Base-by-base conservation (phyloP, 2,888 invertebrate genomes). In the Ornithoptera alexandrae region DNA sequence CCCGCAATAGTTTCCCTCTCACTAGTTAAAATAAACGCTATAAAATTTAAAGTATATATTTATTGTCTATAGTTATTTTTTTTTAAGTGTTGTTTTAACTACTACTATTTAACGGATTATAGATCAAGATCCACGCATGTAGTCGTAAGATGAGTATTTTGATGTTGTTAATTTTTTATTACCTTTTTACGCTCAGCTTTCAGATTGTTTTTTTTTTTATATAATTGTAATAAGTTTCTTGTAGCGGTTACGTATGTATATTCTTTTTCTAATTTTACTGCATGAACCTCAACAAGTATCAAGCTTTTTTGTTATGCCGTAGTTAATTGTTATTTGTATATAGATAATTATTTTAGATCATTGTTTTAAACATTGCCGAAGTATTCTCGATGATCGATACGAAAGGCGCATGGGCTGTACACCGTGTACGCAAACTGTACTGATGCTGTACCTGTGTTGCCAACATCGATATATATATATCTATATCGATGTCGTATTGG, bases 291-390 rank as follows among this genome's bases (percentile, higher is more conserved):
- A 58, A 24, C 24, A 24, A 50, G 56, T 65, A 57, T 15, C 36
- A 62, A 69, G 65, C 62, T 69, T 60, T 60, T 20, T 7, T 42
- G 65, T 65, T 46, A 57, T 57, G 57, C 39, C 61, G 30, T 67
- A 39, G 20, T 30, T 56, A 56, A 36, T 50, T 67, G 56, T 61
- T 67, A 8, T 36, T 53, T 39, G 22, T 56, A 36, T 64, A 36
- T 64, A 15, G 20, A 20, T 62, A 20, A 20, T 46, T 30, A 7
- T 39, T 50, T 22, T 63, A 24, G 20, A 24, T 53, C 18, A 39
- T n/a, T 63, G 17, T 63, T 63, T 24, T 63, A 10, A 6, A 10
- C 5, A 22, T 63, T 50, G 30, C 12, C 50, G 22, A 62, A 12
- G 24, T 57, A 20, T 20, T 57, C 7, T 2, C 15, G 18, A 50